These are phyloP conservation scores for Parazoanthus swiftii DNA, from an alignment of 92 coral and sea anemone species.

Conservation along the genomic window DNA sequence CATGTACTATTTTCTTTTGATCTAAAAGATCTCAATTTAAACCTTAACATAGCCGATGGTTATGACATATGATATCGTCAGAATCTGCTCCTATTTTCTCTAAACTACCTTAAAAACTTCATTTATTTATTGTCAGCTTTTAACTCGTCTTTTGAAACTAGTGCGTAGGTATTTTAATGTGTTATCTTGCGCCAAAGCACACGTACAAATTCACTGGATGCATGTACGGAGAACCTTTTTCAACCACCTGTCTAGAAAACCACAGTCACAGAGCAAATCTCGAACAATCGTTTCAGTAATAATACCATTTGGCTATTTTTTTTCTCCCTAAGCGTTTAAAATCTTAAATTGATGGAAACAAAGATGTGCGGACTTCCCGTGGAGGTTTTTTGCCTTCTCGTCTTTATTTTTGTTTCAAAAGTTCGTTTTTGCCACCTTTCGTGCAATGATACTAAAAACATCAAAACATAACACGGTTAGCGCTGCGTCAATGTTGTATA, in stretches of 20 bases:
- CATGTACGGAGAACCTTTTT: neutral
- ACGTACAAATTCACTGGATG: no score
- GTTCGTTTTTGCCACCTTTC: neutral
- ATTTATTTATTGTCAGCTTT: no score
- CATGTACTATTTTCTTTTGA: no score
- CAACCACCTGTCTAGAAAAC: slow-evolving; percentile 18
- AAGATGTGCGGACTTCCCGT: neutral
- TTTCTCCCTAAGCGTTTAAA: neutral
- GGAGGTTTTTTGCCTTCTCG: neutral
- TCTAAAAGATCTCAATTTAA: no score
- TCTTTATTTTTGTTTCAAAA: neutral
- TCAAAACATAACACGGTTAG: neutral
- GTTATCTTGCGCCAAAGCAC: no score
- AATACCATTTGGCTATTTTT: no score
- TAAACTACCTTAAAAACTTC: no score
- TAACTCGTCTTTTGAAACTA: no score
- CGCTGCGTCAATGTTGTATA: neutral
- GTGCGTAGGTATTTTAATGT: no score
- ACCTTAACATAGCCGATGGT: neutral
- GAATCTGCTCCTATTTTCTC: neutral
- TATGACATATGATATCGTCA: no score
- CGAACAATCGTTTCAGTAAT: neutral
- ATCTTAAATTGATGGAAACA: neutral
- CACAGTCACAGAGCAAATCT: neutral
- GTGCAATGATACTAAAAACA: neutral